Percentiles rank a stretch among this genome's conserved stretches.
Evolutionary conservation across 2,888 invertebrate genomes (phyloP).

Genomic region (Onchidella celtica): DNA sequence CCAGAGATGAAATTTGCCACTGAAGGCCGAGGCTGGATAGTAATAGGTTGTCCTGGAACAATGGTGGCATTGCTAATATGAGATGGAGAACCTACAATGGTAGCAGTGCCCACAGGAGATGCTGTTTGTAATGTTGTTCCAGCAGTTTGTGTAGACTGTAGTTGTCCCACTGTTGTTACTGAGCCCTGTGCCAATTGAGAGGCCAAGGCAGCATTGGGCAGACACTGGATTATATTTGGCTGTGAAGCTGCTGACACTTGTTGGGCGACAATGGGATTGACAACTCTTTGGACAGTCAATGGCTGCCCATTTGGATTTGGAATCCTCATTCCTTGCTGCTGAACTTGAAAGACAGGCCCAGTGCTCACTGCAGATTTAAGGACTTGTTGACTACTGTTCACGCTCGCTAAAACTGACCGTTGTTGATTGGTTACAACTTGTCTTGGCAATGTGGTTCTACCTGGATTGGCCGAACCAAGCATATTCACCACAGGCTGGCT

Average conservation of each 20-base stretch:
- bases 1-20: slow-evolving; percentile 31
- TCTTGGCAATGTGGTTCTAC: slow-evolving; percentile 7
- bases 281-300: slow-evolving; percentile 24
- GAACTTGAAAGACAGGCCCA: slow-evolving; percentile 20
- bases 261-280: slow-evolving; percentile 31
- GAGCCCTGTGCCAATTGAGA: slow-evolving; percentile 22
- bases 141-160: not conserved
- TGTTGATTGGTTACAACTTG: not conserved
- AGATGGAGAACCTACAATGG: slow-evolving; percentile 31
- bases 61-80: slow-evolving; percentile 34
- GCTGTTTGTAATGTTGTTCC: not conserved
- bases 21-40: slow-evolving; percentile 41
- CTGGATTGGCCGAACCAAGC: slow-evolving; percentile 5
- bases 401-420: slow-evolving; percentile 6
- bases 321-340: slow-evolving; percentile 24
- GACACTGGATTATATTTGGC: slow-evolving; percentile 28
- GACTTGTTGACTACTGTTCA: not conserved
- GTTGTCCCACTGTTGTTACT: not conserved
- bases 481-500: slow-evolving; percentile 21
- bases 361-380: slow-evolving; percentile 11
- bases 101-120: slow-evolving; percentile 37
- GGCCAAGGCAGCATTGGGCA: slow-evolving; percentile 25
- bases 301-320: slow-evolving; percentile 22
- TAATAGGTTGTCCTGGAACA: slow-evolving; percentile 35
- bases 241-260: slow-evolving; percentile 22